phyloP scores from a whole-genome alignment of 2,888 invertebrate genomes.

The Lacanobia oleracea region DNA sequence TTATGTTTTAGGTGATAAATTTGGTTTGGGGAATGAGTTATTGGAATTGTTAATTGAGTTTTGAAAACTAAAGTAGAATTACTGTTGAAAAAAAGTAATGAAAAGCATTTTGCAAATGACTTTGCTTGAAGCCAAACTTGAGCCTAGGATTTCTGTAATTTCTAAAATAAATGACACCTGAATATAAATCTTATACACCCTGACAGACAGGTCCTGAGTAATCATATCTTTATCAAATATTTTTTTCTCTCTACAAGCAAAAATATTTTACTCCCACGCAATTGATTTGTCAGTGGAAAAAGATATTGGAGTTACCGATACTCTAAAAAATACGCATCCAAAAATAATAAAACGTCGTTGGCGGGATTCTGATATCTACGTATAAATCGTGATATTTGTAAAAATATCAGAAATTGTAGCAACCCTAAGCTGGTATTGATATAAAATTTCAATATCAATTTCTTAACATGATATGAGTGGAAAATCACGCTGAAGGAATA shows the following conservation, averaged over 20 bases:
- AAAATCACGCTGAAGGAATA: constrained; percentile 22
- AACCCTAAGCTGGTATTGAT: constrained; percentile 23
- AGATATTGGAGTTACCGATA: constrained; percentile 8
- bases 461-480: constrained; percentile 21
- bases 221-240: constrained; percentile 17
- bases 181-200: not conserved
- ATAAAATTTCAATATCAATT: constrained; percentile 52
- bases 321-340: constrained; percentile 13
- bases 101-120: not conserved
- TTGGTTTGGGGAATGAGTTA: constrained; percentile 8
- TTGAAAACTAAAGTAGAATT: too few species aligned
- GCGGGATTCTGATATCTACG: constrained; percentile 26
- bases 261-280: constrained; percentile 27
- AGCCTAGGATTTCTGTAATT: not conserved
- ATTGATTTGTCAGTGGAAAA: constrained; percentile 29
- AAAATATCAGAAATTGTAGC: constrained; percentile 25
- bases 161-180: constrained; percentile 3
- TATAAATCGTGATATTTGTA: constrained; percentile 25
- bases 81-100: not conserved
- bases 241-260: constrained; percentile 21
- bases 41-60: constrained; percentile 24
- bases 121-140: not conserved
- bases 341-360: constrained; percentile 39
- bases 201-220: constrained; percentile 2
- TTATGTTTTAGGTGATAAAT: constrained; percentile 31